Evolutionary conservation across 1,140 invertebrate species (phyloP).

Genomic region (Penaeus indicus): DNA sequence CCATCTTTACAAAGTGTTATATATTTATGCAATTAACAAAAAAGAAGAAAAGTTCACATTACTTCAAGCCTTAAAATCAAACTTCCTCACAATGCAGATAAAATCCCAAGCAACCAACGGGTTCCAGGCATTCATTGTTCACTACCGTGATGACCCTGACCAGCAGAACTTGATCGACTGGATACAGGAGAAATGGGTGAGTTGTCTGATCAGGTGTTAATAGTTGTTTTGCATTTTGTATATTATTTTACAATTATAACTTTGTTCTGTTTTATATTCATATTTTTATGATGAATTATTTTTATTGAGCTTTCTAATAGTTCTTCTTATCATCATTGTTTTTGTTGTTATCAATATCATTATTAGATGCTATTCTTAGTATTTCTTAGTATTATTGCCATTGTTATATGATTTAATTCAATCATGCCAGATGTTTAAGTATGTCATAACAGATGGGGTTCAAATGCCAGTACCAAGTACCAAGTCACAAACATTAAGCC

Average conservation of each 20-base stretch:
- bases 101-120: slow-evolving; percentile 92
- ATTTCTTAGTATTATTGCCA: too few species aligned
- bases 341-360: background rate
- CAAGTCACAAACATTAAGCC: too few species aligned
- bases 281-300: background rate
- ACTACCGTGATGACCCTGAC: slow-evolving; percentile 97
- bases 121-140: slow-evolving; percentile 93
- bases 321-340: background rate
- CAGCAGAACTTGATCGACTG: slow-evolving; percentile 98
- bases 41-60: too few species aligned
- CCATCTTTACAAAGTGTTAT: too few species aligned
- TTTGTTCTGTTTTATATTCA: background rate
- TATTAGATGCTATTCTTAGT: background rate
- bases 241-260: background rate
- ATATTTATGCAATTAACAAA: too few species aligned
- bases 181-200: slow-evolving; percentile 98
- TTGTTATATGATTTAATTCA: too few species aligned
- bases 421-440: too few species aligned
- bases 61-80: slow-evolving; percentile 10
- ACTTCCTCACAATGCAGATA: slow-evolving; percentile 75
- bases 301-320: background rate
- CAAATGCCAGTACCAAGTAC: too few species aligned
- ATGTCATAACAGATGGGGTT: too few species aligned
- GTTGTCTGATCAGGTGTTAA: slow-evolving; percentile 33
- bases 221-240: background rate